Base-by-base conservation (phyloP, 2,797 vertebrate species). In the Tarsius wallacei region DNA sequence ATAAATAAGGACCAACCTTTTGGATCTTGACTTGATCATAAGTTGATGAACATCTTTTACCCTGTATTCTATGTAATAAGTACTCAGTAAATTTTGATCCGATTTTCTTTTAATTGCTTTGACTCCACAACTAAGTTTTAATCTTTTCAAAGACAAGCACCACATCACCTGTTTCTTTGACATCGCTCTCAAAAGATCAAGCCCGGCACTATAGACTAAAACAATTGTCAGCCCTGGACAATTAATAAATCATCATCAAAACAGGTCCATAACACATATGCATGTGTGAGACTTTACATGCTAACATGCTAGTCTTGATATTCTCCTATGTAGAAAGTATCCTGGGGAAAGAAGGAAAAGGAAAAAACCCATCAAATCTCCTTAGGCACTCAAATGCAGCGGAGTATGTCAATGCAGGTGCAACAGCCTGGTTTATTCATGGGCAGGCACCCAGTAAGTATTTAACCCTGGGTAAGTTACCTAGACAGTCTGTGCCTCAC, bases 101-200 rank as follows among this genome's bases (percentile, higher is more conserved):
- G 42, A 84, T 90, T 95, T 81, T 76, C 73, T 86, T 91, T 89
- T 42, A 47, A 83, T 93, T 68, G 85, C 49, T 87, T 78, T 89
- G 73, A 83, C 7, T 87, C n/a, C 19, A 53, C 31, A 70, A 77
- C 5, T 68, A 84, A 88, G 71, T 68, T 76, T 90, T 87, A 89
- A 73, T 11, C 17, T 76, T 93, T 89, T 61, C 36, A 36, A 92
- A 82, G 24, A 31, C 36, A 71, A 90, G 53, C 70, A 31, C 26
- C 15, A 28, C 15, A 66, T 36, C 33, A 78, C 12, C 9, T 77
- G 17, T 51, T 80, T 59, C 33, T 81, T 70, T 88, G 8, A 63
- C 0, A 49, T 31, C 17, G 2, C 17, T 24, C 24, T 36, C 21
- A n/a, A 71, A 78, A 80, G 26, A 47, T 22, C 31, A 92, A 55